Percentiles rank a stretch among this genome's conserved stretches.
Conservation (phyloP, 1,140 invertebrate genomes). For the Bursaphelenchus mucronatus region DNA sequence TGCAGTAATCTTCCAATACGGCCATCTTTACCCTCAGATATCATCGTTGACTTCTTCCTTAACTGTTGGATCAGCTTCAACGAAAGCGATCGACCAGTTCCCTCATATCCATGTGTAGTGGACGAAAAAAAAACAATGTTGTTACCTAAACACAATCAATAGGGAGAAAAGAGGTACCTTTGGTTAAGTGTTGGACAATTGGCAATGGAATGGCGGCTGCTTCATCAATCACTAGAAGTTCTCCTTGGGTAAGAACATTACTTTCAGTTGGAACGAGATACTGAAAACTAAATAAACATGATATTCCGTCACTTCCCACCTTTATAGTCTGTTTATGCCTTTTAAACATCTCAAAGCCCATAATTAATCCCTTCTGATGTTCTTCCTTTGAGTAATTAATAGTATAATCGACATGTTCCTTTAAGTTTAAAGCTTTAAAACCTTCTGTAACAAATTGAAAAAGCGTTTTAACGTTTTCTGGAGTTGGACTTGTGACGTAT, state of each 20-base stretch:
- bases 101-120: constrained; percentile 97
- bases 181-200: constrained; percentile 68
- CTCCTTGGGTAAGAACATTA: constrained; percentile 81
- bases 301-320: constrained; percentile 63
- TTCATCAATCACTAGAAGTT: constrained; percentile 93
- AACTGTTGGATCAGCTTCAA: constrained; percentile 89
- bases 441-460: constrained; percentile 97
- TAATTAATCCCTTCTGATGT: constrained; percentile 89
- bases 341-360: constrained; percentile 80
- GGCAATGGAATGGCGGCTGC: constrained; percentile 95
- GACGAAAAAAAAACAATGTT: constrained; percentile 93
- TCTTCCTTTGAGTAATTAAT: constrained; percentile 85
- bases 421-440: constrained; percentile 77
- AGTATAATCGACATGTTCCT: constrained; percentile 93
- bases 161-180: constrained; percentile 25
- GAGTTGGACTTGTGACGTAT: constrained; percentile 93
- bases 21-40: constrained; percentile 41
- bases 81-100: constrained; percentile 89
- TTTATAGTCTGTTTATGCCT: constrained; percentile 95
- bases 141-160: constrained; percentile 68
- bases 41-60: constrained; percentile 65
- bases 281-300: constrained; percentile 63
- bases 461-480: constrained; percentile 94
- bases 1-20: constrained; percentile 62
- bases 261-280: constrained; percentile 89